A percentile compares a stretch with the other conserved stretches of the same genome.
Evolutionary conservation across 2,113 vertebrate genomes (phyloP).

Genomic region (Rhinolophus ferrumequinum): DNA sequence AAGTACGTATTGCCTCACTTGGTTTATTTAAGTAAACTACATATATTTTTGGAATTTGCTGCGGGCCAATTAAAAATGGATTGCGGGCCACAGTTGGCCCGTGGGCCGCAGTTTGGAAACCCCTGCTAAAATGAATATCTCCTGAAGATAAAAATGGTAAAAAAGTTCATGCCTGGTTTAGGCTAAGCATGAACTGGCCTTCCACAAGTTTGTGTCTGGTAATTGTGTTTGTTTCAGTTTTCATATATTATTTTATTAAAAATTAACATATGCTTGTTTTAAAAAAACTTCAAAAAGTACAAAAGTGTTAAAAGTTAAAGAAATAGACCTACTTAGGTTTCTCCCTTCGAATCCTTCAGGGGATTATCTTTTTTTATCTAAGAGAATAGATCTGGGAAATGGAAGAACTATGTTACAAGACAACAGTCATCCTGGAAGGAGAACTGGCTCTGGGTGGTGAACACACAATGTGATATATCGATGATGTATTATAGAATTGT

Average conservation of each 20-base stretch:
- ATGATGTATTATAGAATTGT: too few species aligned
- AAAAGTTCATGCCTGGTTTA: constrained; percentile 14
- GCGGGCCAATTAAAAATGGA: too few species aligned
- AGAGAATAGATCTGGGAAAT: constrained; percentile 6
- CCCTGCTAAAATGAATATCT: not conserved
- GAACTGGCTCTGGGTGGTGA: too few species aligned
- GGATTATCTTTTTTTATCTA: constrained; percentile 18
- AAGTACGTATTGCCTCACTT: too few species aligned
- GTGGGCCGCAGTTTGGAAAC: too few species aligned
- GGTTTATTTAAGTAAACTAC: too few species aligned
- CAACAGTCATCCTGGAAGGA: not conserved
- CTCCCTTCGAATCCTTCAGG: not conserved
- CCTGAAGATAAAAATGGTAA: constrained; percentile 46
- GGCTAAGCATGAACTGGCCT: not conserved
- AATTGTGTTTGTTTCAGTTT: constrained; percentile 26
- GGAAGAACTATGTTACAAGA: not conserved
- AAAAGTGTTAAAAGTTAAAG: constrained; percentile 15
- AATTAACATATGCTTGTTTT: not conserved
- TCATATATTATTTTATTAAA: constrained; percentile 46
- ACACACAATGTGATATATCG: too few species aligned
- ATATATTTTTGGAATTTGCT: too few species aligned
- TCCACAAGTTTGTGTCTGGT: constrained; percentile 15
- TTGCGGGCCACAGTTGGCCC: too few species aligned
- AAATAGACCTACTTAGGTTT: not conserved
- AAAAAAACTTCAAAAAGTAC: not conserved